Evolutionary conservation across 2,797 vertebrate genomes (phyloP), one percentile per base, ranked within the genome.

Genomic region (Anguilla anguilla): DNA sequence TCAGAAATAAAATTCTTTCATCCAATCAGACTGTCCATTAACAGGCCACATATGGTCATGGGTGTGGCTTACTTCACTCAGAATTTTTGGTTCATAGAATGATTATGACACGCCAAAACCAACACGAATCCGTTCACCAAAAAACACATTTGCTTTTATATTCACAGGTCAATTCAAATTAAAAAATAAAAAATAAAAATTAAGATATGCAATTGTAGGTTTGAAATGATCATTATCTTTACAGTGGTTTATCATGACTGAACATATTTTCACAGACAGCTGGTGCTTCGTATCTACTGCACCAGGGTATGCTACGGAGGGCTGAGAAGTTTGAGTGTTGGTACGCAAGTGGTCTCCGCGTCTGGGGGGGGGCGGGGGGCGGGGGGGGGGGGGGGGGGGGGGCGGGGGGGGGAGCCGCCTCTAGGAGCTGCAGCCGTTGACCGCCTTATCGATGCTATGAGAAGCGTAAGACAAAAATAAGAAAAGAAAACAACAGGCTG

Each of bases 361-460:
- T 83, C 64, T 84, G 61, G 64, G 35, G 35, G 35, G 39, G 39
- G 39, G 39, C 35, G n/a, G n/a, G n/a, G n/a, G n/a, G n/a, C n/a
- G n/a, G n/a, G n/a, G n/a, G n/a, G n/a, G n/a, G n/a, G n/a, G n/a
- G 39, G 39, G 39, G 39, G 2, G 39, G 39, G 2, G 9, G 3
- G 22, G 6, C 46, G 10, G 15, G 51, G 22, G 22, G 28, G 82
- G 28, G 22, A 64, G 57, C 35, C 0, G 11, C 77, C 51, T 83
- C 74, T 87, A 89, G 43, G 88, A 84, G 53, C 25, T 53, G 67
- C 85, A 77, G 28, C 31, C 15, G 69, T 85, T 87, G 51, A 87
- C 35, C 25, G n/a, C 59, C 61, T 87, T 85, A 57, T 89, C 88
- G 19, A 79, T 84, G 31, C 88, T 89, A 69, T 22, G 28, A 72